A percentile compares a stretch with the other conserved stretches of the same genome.
These are phyloP conservation scores for Apoderus coryli DNA, from an alignment of 2,888 invertebrate genomes.

Conservation along the genomic window DNA sequence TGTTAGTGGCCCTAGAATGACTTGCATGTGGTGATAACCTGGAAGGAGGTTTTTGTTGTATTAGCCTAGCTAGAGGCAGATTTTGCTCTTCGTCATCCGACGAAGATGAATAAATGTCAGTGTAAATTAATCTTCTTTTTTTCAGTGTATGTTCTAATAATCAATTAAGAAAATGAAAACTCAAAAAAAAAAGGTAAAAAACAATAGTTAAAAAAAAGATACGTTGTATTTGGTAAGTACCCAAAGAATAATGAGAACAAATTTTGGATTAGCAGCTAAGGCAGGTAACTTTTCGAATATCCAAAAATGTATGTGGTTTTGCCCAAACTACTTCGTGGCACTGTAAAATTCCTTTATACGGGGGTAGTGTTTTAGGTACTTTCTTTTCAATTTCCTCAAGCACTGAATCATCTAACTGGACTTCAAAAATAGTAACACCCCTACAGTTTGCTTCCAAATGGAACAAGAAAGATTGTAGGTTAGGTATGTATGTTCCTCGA, in stretches of 20 bases:
- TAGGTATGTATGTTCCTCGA: background rate
- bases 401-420: conserved; percentile 1
- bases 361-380: background rate
- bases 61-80: too few species aligned
- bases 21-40: too few species aligned
- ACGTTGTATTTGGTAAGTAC: background rate
- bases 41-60: too few species aligned
- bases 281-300: conserved; percentile 3
- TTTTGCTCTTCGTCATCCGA: too few species aligned
- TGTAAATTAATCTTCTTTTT: too few species aligned
- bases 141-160: too few species aligned
- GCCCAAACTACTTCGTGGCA: conserved; percentile 5
- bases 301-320: background rate
- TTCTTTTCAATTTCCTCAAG: background rate
- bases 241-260: conserved; percentile 3
- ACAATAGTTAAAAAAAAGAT: too few species aligned
- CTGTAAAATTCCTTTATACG: conserved; percentile 2
- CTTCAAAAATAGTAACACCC: conserved; percentile 1
- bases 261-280: background rate
- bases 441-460: conserved; percentile 1
- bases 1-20: too few species aligned
- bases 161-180: too few species aligned
- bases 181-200: too few species aligned
- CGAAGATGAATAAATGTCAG: too few species aligned
- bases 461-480: background rate